A percentile compares a stretch with the other conserved stretches of the same genome.
phyloP scores from a whole-genome alignment of 2,888 invertebrate genomes.

The Thumatha senex region DNA sequence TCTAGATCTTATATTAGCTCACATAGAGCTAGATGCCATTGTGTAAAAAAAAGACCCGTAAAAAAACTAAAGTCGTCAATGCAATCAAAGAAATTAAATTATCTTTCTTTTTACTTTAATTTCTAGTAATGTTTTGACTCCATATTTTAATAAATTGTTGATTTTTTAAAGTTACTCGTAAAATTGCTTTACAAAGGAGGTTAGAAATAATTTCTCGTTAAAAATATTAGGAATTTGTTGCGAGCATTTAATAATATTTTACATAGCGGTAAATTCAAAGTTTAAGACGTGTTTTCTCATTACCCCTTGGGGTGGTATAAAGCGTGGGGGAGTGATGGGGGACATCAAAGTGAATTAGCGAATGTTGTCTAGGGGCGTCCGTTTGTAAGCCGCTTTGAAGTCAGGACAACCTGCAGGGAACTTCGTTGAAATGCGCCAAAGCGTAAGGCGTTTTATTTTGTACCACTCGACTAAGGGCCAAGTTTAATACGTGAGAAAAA shows the following conservation, averaged over 20 bases:
- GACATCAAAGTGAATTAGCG: constrained; percentile 83
- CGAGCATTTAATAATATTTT: constrained; percentile 69
- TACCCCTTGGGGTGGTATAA: constrained; percentile 48
- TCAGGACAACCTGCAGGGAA: constrained; percentile 69
- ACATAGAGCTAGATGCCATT: too few species aligned
- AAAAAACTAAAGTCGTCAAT: not conserved
- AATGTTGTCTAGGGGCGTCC: constrained; percentile 82
- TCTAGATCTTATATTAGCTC: too few species aligned
- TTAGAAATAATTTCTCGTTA: constrained; percentile 64
- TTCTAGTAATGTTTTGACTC: constrained; percentile 31
- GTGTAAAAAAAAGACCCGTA: too few species aligned
- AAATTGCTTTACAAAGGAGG: constrained; percentile 51
- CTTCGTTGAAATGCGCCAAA: constrained; percentile 64
- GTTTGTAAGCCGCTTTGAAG: constrained; percentile 80
- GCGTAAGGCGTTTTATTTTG: constrained; percentile 64
- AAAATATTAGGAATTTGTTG: constrained; percentile 67
- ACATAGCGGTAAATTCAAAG: constrained; percentile 67
- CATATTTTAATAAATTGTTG: constrained; percentile 27
- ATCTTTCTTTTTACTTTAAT: constrained; percentile 9
- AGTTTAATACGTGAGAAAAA: constrained; percentile 30
- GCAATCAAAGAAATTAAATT: constrained; percentile 1
- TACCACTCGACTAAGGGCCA: constrained; percentile 41
- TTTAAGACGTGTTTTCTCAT: constrained; percentile 78
- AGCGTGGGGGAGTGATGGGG: constrained; percentile 53
- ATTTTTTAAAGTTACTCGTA: constrained; percentile 20